Evolutionary conservation across 2,797 vertebrate species (phyloP).

Genomic region (Hipposideros larvatus): DNA sequence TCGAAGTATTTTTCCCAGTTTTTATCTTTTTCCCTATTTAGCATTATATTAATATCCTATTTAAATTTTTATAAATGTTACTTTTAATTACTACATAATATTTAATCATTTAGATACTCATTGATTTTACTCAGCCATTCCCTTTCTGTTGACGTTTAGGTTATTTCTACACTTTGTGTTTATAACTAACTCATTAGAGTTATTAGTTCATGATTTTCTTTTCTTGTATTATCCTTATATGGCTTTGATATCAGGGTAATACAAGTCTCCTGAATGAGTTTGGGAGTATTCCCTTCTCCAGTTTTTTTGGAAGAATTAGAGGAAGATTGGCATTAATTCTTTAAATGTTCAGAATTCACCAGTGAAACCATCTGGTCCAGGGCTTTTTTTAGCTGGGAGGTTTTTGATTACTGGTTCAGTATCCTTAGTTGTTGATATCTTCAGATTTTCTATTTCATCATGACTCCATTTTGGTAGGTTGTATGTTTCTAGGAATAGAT

Average conservation of each 20-base stretch:
- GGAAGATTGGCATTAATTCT: neutral
- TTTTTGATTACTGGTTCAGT: neutral
- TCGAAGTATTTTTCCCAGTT: neutral
- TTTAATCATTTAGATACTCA: neutral
- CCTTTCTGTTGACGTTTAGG: neutral
- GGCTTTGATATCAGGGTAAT: neutral
- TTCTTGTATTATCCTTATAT: neutral
- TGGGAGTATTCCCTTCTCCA: neutral
- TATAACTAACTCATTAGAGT: neutral
- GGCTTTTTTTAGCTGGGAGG: neutral
- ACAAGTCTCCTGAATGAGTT: neutral
- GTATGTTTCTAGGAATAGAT: neutral
- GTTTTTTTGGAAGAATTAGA: neutral
- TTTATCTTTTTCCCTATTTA: neutral
- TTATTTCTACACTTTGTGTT: neutral
- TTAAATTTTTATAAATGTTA: neutral
- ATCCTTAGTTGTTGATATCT: neutral
- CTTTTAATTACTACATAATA: neutral
- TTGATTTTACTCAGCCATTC: neutral
- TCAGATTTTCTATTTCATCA: neutral
- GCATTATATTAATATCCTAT: neutral
- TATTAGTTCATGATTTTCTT: neutral
- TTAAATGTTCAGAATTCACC: neutral
- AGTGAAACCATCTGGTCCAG: neutral
- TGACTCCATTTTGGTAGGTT: neutral